These are phyloP conservation scores for Capricornis sumatraensis DNA, from an alignment of 2,113 vertebrate species.

Conservation along the genomic window DNA sequence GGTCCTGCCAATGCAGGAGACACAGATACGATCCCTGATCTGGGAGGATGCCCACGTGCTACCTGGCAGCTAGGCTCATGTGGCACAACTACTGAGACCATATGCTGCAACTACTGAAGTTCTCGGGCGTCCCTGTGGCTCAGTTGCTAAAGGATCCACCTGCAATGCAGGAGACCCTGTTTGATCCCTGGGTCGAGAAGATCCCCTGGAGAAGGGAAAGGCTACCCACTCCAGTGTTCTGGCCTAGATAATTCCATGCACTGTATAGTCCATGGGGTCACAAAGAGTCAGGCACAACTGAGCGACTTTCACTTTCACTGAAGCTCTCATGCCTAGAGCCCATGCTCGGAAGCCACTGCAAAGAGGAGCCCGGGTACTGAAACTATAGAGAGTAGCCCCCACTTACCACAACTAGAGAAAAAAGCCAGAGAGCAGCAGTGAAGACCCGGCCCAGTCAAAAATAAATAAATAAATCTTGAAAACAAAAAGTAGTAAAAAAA, in stretches of 20 bases:
- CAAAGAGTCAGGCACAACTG: neutral
- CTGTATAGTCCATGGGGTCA: neutral
- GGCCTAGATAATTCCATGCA: neutral
- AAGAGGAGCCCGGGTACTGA: accelerated
- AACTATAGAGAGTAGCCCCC: neutral
- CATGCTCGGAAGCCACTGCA: neutral
- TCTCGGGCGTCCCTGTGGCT: neutral
- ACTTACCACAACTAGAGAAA: accelerated
- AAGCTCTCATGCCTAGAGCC: neutral
- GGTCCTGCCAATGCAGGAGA: neutral
- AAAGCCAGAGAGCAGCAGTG: neutral
- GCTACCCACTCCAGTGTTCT: neutral
- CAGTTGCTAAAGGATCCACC: neutral
- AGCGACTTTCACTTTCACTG: neutral
- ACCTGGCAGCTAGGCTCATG: neutral
- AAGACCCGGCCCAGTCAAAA: neutral
- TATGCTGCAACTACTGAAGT: neutral
- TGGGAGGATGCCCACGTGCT: neutral
- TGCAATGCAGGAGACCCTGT: neutral
- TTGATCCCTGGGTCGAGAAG: neutral
- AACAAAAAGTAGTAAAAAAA: neutral
- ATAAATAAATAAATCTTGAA: neutral
- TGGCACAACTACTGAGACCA: neutral
- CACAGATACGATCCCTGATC: neutral
- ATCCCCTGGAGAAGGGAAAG: neutral